A percentile compares a stretch with the other conserved stretches of the same genome.
Evolutionary conservation across 2,113 vertebrate genomes (phyloP).

Genomic region (Syngnathus typhle): DNA sequence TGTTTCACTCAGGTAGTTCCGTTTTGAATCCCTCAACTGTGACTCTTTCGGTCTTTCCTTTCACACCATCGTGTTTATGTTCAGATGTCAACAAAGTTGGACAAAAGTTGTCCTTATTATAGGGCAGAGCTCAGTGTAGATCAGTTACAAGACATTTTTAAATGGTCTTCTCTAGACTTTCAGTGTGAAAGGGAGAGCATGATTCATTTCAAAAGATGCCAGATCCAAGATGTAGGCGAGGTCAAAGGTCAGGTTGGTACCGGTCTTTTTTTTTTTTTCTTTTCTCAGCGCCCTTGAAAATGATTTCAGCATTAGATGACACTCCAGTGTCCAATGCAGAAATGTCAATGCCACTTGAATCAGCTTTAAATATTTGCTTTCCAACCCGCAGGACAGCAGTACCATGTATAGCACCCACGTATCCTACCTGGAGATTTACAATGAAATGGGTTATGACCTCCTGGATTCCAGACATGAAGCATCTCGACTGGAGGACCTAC

Average conservation of each 20-base stretch:
- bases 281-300: not conserved
- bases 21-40: not conserved
- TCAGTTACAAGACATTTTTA: not conserved
- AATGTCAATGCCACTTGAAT: not conserved
- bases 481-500: conserved; percentile 85
- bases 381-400: conserved; percentile 75
- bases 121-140: not conserved
- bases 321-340: not conserved
- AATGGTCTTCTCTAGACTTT: not conserved
- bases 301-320: not conserved
- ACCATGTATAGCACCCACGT: conserved; percentile 83
- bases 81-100: not conserved
- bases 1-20: conserved; percentile 67
- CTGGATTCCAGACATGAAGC: conserved; percentile 84
- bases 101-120: not conserved
- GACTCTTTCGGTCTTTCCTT: not conserved
- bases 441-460: conserved; percentile 92
- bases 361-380: conserved; percentile 8
- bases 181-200: conserved; percentile 1
- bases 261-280: too few species aligned
- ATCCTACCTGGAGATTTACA: conserved; percentile 98
- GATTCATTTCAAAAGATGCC: conserved; percentile 1
- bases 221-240: not conserved
- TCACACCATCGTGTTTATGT: not conserved
- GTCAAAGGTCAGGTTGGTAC: conserved; percentile 1